Conservation (phyloP, 1,140 invertebrate genomes). For the Drosophila sturtevanti region DNA sequence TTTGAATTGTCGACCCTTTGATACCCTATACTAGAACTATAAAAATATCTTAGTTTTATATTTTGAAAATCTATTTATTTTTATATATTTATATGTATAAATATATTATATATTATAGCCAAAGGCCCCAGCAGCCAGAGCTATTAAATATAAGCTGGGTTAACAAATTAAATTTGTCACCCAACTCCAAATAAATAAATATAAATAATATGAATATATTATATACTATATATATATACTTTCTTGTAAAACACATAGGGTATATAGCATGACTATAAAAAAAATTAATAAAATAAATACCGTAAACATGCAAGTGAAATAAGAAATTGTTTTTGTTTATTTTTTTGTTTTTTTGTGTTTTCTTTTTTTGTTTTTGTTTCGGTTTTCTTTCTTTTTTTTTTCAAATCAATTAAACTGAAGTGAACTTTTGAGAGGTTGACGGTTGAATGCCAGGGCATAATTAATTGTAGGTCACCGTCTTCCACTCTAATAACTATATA, state of each 20-base stretch:
- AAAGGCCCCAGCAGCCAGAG: no score
- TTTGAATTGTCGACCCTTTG: background rate
- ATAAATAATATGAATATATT: no score
- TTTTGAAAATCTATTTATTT: no score
- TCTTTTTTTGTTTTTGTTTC: background rate
- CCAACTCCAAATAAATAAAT: no score
- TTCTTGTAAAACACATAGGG: background rate
- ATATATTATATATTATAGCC: no score
- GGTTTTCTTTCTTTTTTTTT: background rate
- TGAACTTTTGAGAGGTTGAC: slow-evolving; percentile 4
- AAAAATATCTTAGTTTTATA: no score
- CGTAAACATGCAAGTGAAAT: background rate
- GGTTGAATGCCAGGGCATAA: background rate
- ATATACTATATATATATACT: background rate
- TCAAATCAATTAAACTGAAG: slow-evolving; percentile 12
- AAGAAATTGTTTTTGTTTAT: background rate
- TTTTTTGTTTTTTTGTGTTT: background rate
- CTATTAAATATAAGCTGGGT: no score
- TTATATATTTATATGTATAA: no score
- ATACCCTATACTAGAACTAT: background rate
- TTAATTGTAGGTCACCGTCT: background rate
- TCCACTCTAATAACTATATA: background rate
- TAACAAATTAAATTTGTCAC: no score
- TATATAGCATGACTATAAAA: background rate
- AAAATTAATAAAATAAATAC: no score